Conservation (phyloP, 2,797 vertebrate species). For the Danio tinwini region DNA sequence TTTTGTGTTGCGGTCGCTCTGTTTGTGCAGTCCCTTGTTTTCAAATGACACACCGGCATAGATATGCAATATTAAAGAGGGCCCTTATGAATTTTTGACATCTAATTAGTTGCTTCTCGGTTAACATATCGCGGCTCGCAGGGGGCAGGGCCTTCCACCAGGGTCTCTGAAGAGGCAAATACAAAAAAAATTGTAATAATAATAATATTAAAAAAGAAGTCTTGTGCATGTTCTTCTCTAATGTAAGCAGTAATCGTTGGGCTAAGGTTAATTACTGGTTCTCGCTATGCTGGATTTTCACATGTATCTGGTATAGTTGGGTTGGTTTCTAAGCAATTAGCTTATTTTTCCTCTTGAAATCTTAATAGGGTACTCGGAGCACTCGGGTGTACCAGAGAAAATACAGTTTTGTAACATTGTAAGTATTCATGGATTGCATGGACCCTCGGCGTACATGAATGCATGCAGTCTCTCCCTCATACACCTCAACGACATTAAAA, state of each 20-base stretch:
- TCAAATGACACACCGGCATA: slow-evolving; percentile 96
- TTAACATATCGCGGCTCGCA: slow-evolving; percentile 95
- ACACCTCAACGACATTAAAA: slow-evolving; percentile 19
- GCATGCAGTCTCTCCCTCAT: slow-evolving; percentile 37
- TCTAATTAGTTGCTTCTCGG: slow-evolving; percentile 98
- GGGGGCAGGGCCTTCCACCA: slow-evolving; percentile 84
- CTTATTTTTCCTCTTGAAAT: slow-evolving; percentile 70
- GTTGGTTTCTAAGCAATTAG: slow-evolving; percentile 70
- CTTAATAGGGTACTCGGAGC: slow-evolving; percentile 72
- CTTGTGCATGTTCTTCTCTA: slow-evolving; percentile 94
- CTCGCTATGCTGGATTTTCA: slow-evolving; percentile 64
- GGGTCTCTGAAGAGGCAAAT: slow-evolving; percentile 92
- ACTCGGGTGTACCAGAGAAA: slow-evolving; percentile 56
- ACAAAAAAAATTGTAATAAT: slow-evolving; percentile 65
- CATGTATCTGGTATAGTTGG: slow-evolving; percentile 58
- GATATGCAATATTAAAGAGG: slow-evolving; percentile 99
- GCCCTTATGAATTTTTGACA: slow-evolving; percentile 99
- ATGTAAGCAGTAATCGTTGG: slow-evolving; percentile 96
- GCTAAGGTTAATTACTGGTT: slow-evolving; percentile 97
- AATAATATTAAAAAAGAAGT: slow-evolving; percentile 60
- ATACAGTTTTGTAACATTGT: slow-evolving; percentile 61
- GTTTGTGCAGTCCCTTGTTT: slow-evolving; percentile 97
- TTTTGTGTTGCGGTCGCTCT: slow-evolving; percentile 88
- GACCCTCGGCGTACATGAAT: slow-evolving; percentile 23
- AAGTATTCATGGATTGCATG: slow-evolving; percentile 65